These are phyloP conservation scores for Ceriagrion tenellum DNA, from an alignment of 2,888 invertebrate species.

Conservation along the genomic window DNA sequence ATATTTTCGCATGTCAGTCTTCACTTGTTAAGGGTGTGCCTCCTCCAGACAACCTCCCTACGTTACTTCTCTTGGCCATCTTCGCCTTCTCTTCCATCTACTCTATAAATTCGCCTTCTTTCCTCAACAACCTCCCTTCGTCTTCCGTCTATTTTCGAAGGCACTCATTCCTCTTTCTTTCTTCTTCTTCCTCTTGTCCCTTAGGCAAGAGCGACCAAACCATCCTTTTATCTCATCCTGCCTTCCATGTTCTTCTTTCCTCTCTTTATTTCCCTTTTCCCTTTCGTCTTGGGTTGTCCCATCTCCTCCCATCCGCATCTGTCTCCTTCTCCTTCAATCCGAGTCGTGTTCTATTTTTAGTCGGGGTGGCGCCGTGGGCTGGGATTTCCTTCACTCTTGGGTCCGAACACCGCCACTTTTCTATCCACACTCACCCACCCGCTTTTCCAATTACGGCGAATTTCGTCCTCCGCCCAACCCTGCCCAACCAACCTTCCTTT, in stretches of 20 bases:
- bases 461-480: not conserved
- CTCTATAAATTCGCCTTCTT: not conserved
- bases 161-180: too few relatives aligned
- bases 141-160: not conserved
- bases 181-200: too few relatives aligned
- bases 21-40: not conserved
- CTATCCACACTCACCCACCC: not conserved
- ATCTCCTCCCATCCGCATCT: not conserved
- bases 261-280: too few relatives aligned
- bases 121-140: not conserved
- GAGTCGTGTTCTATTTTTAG: not conserved
- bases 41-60: not conserved
- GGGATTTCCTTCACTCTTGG: too few relatives aligned
- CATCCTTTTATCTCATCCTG: too few relatives aligned
- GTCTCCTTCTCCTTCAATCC: slow-evolving; percentile 2
- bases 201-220: too few relatives aligned
- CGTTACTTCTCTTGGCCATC: not conserved
- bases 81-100: not conserved
- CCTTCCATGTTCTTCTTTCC: too few relatives aligned
- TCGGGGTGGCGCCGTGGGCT: not conserved
- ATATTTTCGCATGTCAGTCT: not conserved
- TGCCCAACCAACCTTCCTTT: not conserved
- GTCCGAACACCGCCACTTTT: not conserved
- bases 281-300: not conserved
- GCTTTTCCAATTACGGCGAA: slow-evolving; percentile 2